Conservation (phyloP, 2,113 vertebrate species). For the Heterotilapia buettikoferi region DNA sequence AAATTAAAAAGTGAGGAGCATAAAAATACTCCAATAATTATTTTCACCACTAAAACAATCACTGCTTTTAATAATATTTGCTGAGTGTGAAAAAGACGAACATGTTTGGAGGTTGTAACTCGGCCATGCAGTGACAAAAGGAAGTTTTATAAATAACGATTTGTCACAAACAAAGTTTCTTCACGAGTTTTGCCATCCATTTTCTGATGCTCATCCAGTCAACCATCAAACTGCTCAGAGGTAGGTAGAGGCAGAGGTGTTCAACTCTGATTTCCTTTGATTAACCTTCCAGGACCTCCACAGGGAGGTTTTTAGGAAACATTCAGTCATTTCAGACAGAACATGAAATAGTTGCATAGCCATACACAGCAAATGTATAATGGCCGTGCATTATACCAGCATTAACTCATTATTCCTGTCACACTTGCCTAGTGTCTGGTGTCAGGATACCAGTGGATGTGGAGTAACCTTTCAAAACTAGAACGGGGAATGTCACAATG, state of each 20-base stretch:
- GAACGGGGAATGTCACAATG: not conserved
- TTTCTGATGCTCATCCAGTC: not conserved
- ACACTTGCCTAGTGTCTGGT: not conserved
- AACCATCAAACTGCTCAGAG: not conserved
- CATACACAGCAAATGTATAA: not conserved
- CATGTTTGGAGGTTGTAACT: not conserved
- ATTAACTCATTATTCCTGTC: not conserved
- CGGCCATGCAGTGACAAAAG: not conserved
- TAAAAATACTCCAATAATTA: not conserved
- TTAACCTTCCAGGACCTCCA: not conserved
- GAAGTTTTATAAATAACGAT: not conserved
- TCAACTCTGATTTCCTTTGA: not conserved
- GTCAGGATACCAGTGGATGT: not conserved
- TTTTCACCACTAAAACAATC: not conserved
- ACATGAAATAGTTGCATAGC: not conserved
- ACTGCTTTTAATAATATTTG: not conserved
- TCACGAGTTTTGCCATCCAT: not conserved
- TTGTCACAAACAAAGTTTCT: not conserved
- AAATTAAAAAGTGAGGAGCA: not conserved
- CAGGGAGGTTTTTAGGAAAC: not conserved
- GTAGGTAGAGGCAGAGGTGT: not conserved
- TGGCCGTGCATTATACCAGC: not conserved
- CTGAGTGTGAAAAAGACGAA: not conserved
- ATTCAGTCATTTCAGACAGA: not conserved
- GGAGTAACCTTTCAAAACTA: not conserved